Evolutionary conservation across 2,797 vertebrate genomes (phyloP), one percentile per base, ranked within the genome.

Genomic region (Coluber constrictor): DNA sequence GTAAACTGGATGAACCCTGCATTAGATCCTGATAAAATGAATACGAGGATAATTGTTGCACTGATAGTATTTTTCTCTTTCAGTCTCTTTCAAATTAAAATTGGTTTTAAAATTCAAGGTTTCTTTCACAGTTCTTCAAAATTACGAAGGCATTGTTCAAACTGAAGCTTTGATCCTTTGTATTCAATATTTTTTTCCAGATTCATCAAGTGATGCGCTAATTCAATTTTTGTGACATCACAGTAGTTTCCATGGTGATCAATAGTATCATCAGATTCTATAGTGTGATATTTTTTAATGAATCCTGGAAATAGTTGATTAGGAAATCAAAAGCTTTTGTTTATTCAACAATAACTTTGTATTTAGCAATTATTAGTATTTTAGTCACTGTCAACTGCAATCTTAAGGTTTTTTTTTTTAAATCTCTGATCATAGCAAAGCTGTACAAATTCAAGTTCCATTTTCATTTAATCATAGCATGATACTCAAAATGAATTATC

Each of bases 181-280:
- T 96, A 93, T 95, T 93, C 92, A 94, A 94, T 95, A 95, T 94
- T 94, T 94, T 94, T 95, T 95, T 93, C 95, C 94, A 95, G 94
- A 95, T 96, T 95, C 96, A 92, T 96, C 97, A 95, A 96, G 89
- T 95, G 94, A 96, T 96, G 95, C 95, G 95, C 95, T 95, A 96
- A 93, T 96, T 95, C 91, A 96, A 96, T 93, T 92, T 93, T 95
- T 93, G 94, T 96, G 96, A 96, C 95, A 95, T 96, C 96, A 96
- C 94, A 96, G 91, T 95, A 96, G 96, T 95, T 97, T 96, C 96
- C 96, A 96, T 95, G 96, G 96, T 96, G 95, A 97, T 95, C 96
- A 96, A 96, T 97, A 96, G 95, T 97, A 96, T 96, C 95, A 93
- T 96, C 96, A 96, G 93, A 94, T 96, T 96, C 92, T 94, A 93